Conservation (phyloP, 92 coral and sea anemone species). For the Epizoanthus ramosus region DNA sequence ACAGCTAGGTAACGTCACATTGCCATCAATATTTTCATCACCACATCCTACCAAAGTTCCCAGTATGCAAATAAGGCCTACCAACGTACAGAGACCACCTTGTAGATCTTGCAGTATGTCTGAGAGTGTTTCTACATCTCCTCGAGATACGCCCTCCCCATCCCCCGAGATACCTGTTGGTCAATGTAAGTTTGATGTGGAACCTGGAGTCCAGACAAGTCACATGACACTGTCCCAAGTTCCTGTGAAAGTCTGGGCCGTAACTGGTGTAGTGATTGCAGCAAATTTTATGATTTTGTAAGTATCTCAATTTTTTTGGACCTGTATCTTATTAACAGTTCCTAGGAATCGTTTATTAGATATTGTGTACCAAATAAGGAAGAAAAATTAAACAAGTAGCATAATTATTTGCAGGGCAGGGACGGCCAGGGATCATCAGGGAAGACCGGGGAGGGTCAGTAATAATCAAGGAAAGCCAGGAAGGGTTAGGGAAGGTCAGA, state of each 20-base stretch:
- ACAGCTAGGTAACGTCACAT: background rate
- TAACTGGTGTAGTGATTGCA: background rate
- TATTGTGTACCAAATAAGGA: too few species aligned
- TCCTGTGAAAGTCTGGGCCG: slow-evolving; percentile 19
- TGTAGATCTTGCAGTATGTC: slow-evolving; percentile 14
- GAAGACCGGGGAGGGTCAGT: too few species aligned
- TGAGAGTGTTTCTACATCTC: slow-evolving; percentile 4
- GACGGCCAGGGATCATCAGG: too few species aligned
- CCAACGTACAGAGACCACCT: background rate
- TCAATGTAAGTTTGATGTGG: slow-evolving; percentile 26
- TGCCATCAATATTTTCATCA: background rate
- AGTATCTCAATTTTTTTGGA: background rate
- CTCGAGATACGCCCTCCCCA: background rate
- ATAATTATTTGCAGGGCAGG: too few species aligned
- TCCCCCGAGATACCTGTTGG: slow-evolving; percentile 12
- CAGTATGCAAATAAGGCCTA: background rate
- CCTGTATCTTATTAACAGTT: too few species aligned
- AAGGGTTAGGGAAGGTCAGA: too few species aligned
- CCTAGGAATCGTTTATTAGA: too few species aligned
- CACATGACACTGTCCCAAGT: slow-evolving; percentile 27
- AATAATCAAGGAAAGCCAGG: too few species aligned
- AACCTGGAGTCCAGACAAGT: slow-evolving; percentile 7
- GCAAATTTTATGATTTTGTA: background rate
- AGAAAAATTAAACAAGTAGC: too few species aligned
- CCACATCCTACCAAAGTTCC: background rate